Evolutionary conservation across 1,140 invertebrate genomes (phyloP).

Genomic region (Macrotrachela quadricornifera): DNA sequence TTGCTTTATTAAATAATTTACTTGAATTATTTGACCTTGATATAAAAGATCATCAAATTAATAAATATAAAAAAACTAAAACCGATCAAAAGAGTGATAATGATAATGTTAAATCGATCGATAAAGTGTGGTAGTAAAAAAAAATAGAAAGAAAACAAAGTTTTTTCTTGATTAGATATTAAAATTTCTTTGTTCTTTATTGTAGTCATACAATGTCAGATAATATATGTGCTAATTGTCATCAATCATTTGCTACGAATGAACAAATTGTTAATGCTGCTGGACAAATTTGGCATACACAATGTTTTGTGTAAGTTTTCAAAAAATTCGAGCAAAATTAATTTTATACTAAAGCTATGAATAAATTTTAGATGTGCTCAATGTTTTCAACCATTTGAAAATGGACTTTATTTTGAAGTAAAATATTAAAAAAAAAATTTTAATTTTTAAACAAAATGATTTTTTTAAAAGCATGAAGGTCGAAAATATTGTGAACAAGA

Average conservation of each 20-base stretch:
- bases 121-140: too few relatives aligned
- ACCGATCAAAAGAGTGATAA: too few relatives aligned
- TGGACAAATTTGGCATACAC: slow-evolving; percentile 90
- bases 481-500: slow-evolving; percentile 98
- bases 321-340: background rate
- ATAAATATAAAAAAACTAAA: too few relatives aligned
- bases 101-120: too few relatives aligned
- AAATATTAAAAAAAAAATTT: background rate
- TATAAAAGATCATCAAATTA: too few relatives aligned
- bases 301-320: slow-evolving; percentile 86
- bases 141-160: too few relatives aligned
- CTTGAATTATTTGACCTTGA: too few relatives aligned
- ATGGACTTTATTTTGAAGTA: slow-evolving; percentile 85
- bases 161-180: too few relatives aligned
- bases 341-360: background rate
- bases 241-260: slow-evolving; percentile 68
- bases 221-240: slow-evolving; percentile 55
- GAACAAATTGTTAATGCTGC: slow-evolving; percentile 98
- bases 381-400: slow-evolving; percentile 88
- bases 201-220: too few relatives aligned
- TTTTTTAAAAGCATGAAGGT: slow-evolving; percentile 55
- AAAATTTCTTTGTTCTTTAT: too few relatives aligned
- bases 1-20: too few relatives aligned
- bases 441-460: background rate
- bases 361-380: slow-evolving; percentile 62